Conservation (phyloP, 2,797 vertebrate genomes). For the Esox lucius region DNA sequence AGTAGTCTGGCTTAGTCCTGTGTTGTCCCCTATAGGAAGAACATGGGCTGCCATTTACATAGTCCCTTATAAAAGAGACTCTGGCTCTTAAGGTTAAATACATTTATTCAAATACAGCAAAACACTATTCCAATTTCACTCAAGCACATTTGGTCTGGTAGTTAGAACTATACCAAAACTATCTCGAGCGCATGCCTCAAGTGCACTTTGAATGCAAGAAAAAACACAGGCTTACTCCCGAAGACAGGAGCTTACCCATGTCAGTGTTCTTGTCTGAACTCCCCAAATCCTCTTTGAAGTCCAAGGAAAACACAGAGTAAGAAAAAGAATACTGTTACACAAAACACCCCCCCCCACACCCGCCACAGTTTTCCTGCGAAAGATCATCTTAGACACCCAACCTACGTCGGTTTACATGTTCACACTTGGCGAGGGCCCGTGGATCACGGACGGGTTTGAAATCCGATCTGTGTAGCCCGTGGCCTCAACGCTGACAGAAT, state of each 20-base stretch:
- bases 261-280: background rate
- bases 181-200: background rate
- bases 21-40: too few relatives aligned
- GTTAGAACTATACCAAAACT: background rate
- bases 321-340: constrained; percentile 17
- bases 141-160: background rate
- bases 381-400: constrained; percentile 2
- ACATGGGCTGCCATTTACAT: too few relatives aligned
- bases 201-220: background rate
- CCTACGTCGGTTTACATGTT: constrained; percentile 2
- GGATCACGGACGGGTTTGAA: constrained; percentile 46
- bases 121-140: background rate
- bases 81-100: too few relatives aligned
- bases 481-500: constrained; percentile 24
- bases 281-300: constrained; percentile 24
- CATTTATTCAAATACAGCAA: background rate
- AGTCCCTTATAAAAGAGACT: too few relatives aligned
- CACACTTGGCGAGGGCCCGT: background rate
- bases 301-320: constrained; percentile 18
- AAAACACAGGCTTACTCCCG: background rate
- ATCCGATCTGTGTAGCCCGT: constrained; percentile 43
- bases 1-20: background rate
- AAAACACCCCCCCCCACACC: constrained; percentile 16
- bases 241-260: background rate
- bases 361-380: constrained; percentile 15